Evolutionary conservation across 2,113 vertebrate genomes (phyloP).

Genomic region (Perccottus glenii): DNA sequence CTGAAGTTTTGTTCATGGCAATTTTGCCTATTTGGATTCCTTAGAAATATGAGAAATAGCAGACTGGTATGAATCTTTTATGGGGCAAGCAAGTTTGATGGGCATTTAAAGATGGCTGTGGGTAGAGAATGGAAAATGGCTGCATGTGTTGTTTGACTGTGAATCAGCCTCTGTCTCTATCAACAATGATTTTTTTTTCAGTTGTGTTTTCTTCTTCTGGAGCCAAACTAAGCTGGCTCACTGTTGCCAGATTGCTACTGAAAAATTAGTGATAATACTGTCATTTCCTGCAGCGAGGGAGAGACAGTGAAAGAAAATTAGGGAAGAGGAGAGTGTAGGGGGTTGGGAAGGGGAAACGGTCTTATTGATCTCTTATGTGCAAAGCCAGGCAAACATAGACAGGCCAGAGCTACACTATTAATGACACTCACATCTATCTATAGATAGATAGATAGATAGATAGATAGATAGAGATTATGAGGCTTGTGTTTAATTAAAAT

Average conservation of each 20-base stretch:
- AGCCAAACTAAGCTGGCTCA: conserved; percentile 45
- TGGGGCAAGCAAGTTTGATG: conserved; percentile 47
- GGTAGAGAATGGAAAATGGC: conserved; percentile 43
- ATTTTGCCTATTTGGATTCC: conserved; percentile 51
- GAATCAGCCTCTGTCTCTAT: conserved; percentile 22
- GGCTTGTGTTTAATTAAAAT: too few species aligned
- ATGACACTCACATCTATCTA: conserved; percentile 69
- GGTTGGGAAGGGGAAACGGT: conserved; percentile 71
- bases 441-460: too few species aligned
- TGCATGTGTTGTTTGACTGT: conserved; percentile 37
- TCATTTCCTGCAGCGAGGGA: conserved; percentile 53
- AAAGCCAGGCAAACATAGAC: conserved; percentile 82
- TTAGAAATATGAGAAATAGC: conserved; percentile 45
- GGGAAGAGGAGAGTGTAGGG: conserved; percentile 60
- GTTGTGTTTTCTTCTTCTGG: conserved; percentile 29
- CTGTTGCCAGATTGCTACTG: conserved; percentile 66
- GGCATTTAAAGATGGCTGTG: conserved; percentile 38
- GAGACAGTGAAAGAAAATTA: conserved; percentile 24
- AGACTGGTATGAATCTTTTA: conserved; percentile 56
- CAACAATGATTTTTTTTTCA: conserved; percentile 26
- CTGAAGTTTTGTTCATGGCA: conserved; percentile 50
- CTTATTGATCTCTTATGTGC: conserved; percentile 81
- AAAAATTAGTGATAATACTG: conserved; percentile 70
- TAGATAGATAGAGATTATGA: too few species aligned
- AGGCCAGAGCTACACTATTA: conserved; percentile 78